Percentiles rank a stretch among this genome's conserved stretches.
Evolutionary conservation across 2,113 vertebrate species (phyloP).

Genomic region (Phrynosoma platyrhinos): DNA sequence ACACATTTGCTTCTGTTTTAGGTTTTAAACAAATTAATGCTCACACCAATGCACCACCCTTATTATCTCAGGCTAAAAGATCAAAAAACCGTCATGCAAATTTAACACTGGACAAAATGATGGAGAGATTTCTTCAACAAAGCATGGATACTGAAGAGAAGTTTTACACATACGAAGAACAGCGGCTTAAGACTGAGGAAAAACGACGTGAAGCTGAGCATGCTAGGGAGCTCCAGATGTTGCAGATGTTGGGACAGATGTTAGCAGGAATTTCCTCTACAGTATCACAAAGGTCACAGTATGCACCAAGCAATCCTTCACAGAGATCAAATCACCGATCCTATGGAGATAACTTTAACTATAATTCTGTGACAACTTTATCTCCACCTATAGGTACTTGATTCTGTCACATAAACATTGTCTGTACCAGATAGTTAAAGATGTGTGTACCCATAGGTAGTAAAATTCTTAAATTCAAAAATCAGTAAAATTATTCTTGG

Average conservation of each 20-base stretch:
- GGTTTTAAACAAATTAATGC: slow-evolving; percentile 74
- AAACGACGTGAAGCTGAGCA: slow-evolving; percentile 87
- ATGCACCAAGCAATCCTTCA: slow-evolving; percentile 67
- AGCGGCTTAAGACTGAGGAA: slow-evolving; percentile 88
- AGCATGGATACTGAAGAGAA: slow-evolving; percentile 87
- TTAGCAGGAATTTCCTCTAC: slow-evolving; percentile 83
- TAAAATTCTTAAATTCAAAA: slow-evolving; percentile 33
- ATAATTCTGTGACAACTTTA: slow-evolving; percentile 75
- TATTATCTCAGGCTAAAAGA: slow-evolving; percentile 78
- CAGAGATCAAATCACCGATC: slow-evolving; percentile 71
- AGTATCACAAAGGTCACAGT: slow-evolving; percentile 65
- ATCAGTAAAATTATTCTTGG: slow-evolving; percentile 52
- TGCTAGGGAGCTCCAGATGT: slow-evolving; percentile 88
- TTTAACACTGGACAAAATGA: slow-evolving; percentile 88
- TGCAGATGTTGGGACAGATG: slow-evolving; percentile 93
- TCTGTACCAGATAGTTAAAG: slow-evolving; percentile 18
- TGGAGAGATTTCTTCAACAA: slow-evolving; percentile 91
- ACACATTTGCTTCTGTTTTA: slow-evolving; percentile 57
- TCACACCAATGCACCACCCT: slow-evolving; percentile 72
- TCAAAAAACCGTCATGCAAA: slow-evolving; percentile 82
- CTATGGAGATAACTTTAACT: slow-evolving; percentile 76
- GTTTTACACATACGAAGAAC: slow-evolving; percentile 89
- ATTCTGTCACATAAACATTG: slow-evolving; percentile 63
- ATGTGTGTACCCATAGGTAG: slow-evolving; percentile 52
- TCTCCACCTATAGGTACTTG: slow-evolving; percentile 84